A percentile compares a stretch with the other conserved stretches of the same genome.
Conservation (phyloP, 2,888 invertebrate genomes). For the Drosophila trichaetosa region DNA sequence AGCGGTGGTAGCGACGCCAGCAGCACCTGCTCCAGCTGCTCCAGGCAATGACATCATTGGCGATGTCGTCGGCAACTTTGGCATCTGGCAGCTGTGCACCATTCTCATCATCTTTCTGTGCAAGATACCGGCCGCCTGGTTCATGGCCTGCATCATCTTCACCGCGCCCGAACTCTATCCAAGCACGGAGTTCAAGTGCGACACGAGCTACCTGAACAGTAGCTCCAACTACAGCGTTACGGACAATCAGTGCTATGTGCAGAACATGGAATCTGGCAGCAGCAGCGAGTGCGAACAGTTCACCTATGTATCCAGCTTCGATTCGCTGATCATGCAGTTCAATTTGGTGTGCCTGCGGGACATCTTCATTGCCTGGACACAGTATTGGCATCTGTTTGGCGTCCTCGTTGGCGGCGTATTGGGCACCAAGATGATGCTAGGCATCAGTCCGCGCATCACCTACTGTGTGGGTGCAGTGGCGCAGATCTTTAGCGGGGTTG, state of each 20-base stretch:
- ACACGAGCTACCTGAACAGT: conserved; percentile 48
- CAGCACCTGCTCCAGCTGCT: conserved; percentile 20
- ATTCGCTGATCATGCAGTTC: conserved; percentile 84
- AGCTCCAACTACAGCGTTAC: conserved; percentile 61
- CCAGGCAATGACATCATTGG: conserved; percentile 75
- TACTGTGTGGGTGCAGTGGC: conserved; percentile 84
- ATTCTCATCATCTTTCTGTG: conserved; percentile 85
- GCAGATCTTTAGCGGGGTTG: conserved; percentile 84
- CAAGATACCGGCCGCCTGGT: conserved; percentile 86
- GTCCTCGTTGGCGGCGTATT: conserved; percentile 85
- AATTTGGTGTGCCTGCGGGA: conserved; percentile 85
- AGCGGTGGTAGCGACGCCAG: not conserved
- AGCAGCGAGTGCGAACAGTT: conserved; percentile 74
- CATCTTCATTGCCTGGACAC: conserved; percentile 85
- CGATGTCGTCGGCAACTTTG: conserved; percentile 84
- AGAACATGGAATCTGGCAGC: conserved; percentile 36
- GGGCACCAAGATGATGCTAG: conserved; percentile 84
- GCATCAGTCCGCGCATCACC: conserved; percentile 83
- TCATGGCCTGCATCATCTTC: conserved; percentile 86
- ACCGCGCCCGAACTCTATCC: conserved; percentile 85
- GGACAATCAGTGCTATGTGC: conserved; percentile 76
- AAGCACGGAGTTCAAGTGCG: conserved; percentile 76
- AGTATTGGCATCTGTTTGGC: conserved; percentile 85
- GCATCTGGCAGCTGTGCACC: conserved; percentile 85
- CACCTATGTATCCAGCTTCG: conserved; percentile 76